phyloP scores from a whole-genome alignment of 1,140 invertebrate species.

The Hydropsyche tenuis region DNA sequence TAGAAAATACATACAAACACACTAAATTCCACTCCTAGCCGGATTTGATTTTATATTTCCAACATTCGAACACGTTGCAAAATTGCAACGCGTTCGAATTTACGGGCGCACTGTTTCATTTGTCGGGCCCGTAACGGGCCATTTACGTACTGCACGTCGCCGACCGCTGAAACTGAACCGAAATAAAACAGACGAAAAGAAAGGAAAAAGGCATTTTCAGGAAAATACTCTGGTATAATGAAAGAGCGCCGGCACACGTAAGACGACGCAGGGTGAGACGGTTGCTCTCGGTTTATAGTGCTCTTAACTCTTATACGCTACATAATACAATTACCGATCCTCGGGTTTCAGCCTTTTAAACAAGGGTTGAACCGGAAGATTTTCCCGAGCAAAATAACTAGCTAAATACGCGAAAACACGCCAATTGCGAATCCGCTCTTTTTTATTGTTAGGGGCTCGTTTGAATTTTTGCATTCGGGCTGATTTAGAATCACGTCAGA shows the following conservation, averaged over 20 bases:
- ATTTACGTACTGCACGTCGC: slow-evolving; percentile 33
- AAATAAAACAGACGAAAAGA: not conserved
- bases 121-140: slow-evolving; percentile 33
- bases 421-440: not conserved
- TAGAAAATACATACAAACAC: too few relatives aligned
- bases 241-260: slow-evolving; percentile 32
- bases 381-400: not conserved
- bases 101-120: slow-evolving; percentile 14
- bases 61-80: slow-evolving; percentile 15
- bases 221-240: slow-evolving; percentile 32
- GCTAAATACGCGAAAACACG: slow-evolving; percentile 8
- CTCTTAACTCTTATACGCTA: slow-evolving; percentile 46
- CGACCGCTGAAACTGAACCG: not conserved
- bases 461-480: too few relatives aligned
- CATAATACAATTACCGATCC: slow-evolving; percentile 46
- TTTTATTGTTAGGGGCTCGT: too few relatives aligned
- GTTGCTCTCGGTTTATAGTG: slow-evolving; percentile 35
- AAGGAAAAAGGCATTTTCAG: not conserved
- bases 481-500: too few relatives aligned
- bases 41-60: too few relatives aligned
- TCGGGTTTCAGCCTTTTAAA: slow-evolving; percentile 29
- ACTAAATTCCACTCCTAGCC: too few relatives aligned
- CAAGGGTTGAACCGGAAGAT: slow-evolving; percentile 23
- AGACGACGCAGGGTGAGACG: slow-evolving; percentile 28
- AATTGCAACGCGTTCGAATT: slow-evolving; percentile 4